phyloP scores from a whole-genome alignment of 2,113 vertebrate genomes.

The Caranx ignobilis region DNA sequence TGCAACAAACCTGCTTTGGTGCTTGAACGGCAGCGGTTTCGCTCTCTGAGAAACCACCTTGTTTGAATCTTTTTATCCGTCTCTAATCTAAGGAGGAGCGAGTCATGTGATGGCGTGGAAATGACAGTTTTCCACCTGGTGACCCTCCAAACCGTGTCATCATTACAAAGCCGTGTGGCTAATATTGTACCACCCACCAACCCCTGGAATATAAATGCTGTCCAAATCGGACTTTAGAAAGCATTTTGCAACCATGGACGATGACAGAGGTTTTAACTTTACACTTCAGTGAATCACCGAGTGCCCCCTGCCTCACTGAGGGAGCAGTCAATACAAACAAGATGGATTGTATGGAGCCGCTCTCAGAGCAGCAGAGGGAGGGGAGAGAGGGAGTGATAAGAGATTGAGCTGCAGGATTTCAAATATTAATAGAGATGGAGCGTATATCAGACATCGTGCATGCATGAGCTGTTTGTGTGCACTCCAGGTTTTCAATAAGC shows the following conservation, averaged over 20 bases:
- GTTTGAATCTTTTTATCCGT: slow-evolving; percentile 3
- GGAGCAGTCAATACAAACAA: slow-evolving; percentile 40
- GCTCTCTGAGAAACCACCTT: slow-evolving; percentile 4
- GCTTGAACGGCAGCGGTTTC: slow-evolving; percentile 4
- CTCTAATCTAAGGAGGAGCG: neutral
- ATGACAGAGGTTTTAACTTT: slow-evolving; percentile 32
- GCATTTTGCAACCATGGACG: slow-evolving; percentile 6
- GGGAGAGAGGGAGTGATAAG: slow-evolving; percentile 38
- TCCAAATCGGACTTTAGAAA: slow-evolving; percentile 23
- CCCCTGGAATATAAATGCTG: slow-evolving; percentile 17
- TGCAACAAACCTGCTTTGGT: neutral
- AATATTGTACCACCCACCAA: neutral
- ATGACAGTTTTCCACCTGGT: neutral
- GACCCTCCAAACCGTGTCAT: neutral
- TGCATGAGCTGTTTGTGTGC: slow-evolving; percentile 70
- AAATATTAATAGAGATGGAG: slow-evolving; percentile 72
- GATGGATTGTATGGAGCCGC: slow-evolving; percentile 42
- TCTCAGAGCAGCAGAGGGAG: slow-evolving; percentile 23
- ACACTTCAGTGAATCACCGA: slow-evolving; percentile 35
- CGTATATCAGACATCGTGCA: slow-evolving; percentile 63
- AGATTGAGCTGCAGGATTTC: slow-evolving; percentile 62
- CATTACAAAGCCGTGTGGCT: neutral
- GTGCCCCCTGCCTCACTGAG: slow-evolving; percentile 11
- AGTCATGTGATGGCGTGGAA: neutral
- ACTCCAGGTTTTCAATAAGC: slow-evolving; percentile 62